Evolutionary conservation across 2,113 vertebrate genomes (phyloP).

Genomic region (Micronycteris hirsuta): DNA sequence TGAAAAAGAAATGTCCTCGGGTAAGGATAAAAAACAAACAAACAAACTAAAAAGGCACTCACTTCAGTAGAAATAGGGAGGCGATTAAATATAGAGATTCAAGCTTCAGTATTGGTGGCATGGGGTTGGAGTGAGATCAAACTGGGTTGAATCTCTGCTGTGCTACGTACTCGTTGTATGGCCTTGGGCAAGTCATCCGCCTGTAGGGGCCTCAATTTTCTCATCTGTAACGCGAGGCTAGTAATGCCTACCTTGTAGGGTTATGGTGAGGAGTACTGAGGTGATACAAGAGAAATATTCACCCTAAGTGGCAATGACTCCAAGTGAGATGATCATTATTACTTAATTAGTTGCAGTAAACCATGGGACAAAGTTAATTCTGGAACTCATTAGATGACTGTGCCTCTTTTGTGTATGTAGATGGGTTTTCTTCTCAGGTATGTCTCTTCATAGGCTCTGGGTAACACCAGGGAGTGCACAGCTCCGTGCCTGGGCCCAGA

Average conservation of each 20-base stretch:
- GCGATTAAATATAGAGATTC: not conserved
- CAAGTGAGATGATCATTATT: not conserved
- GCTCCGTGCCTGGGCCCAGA: not conserved
- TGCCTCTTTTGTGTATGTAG: not conserved
- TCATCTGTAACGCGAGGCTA: not conserved
- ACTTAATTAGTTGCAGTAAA: slow-evolving; percentile 12
- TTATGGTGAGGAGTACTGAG: not conserved
- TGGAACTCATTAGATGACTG: slow-evolving; percentile 28
- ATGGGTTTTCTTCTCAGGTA: not conserved
- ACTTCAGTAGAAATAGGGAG: not conserved
- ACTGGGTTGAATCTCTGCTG: not conserved
- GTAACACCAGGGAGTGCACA: not conserved
- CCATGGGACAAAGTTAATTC: not conserved
- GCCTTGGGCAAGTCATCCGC: not conserved
- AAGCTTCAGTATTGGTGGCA: not conserved
- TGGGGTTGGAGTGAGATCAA: not conserved
- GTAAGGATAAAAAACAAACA: too few species aligned
- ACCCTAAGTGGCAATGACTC: not conserved
- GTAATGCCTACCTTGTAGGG: not conserved
- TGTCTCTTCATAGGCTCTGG: not conserved
- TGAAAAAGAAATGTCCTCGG: too few species aligned
- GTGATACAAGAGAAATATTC: not conserved
- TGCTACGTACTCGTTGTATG: not conserved
- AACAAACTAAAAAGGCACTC: not conserved
- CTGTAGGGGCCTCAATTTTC: not conserved